A percentile compares a stretch with the other conserved stretches of the same genome.
phyloP scores from a whole-genome alignment of 2,797 vertebrate species.

The Meriones psammophilus region DNA sequence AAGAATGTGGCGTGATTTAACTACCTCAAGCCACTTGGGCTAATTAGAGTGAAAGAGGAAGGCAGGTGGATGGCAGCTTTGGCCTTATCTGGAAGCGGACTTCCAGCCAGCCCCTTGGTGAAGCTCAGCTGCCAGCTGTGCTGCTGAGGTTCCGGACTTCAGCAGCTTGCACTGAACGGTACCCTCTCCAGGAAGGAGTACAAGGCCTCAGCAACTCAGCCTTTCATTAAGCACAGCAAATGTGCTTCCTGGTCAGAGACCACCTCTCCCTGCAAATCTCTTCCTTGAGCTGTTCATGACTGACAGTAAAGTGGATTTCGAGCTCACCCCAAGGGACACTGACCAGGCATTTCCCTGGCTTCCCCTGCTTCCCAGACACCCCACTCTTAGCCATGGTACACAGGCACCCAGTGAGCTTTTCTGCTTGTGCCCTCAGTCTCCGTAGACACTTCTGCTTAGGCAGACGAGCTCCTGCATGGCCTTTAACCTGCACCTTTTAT shows the following conservation, averaged over 20 bases:
- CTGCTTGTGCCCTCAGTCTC: not conserved
- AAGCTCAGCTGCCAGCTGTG: not conserved
- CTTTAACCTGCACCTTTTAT: conserved; percentile 5
- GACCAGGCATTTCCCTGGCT: not conserved
- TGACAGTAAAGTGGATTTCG: conserved; percentile 5
- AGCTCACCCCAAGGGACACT: not conserved
- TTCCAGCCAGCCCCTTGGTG: not conserved
- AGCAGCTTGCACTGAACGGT: not conserved
- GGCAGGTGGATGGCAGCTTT: conserved; percentile 56
- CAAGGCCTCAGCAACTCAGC: not conserved
- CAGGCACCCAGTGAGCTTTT: not conserved
- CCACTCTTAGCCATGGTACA: not conserved
- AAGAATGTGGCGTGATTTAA: conserved; percentile 67
- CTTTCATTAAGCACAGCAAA: not conserved
- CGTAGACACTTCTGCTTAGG: not conserved
- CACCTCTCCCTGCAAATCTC: not conserved
- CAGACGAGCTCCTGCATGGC: not conserved
- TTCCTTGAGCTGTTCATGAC: not conserved
- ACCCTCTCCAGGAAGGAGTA: not conserved
- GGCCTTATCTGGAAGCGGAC: conserved; percentile 11
- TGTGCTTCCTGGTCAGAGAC: not conserved
- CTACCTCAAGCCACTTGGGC: conserved; percentile 59
- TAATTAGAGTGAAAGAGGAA: conserved; percentile 35
- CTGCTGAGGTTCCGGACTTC: not conserved
- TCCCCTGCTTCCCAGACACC: not conserved